Base-by-base conservation (phyloP, 1,140 invertebrate species). In the Glossosoma conforme region DNA sequence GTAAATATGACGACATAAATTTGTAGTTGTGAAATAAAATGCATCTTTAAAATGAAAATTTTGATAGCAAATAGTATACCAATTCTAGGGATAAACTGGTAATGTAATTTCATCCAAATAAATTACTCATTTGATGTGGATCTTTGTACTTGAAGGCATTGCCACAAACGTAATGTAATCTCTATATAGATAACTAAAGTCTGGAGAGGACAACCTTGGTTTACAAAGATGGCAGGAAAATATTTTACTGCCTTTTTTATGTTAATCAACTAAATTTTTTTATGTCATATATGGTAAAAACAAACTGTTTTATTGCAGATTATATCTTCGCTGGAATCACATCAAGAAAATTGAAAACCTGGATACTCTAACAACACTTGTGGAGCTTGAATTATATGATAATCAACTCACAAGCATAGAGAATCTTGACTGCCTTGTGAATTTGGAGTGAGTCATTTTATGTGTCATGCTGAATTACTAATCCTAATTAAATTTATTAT, bases 301-400 rank as follows among this genome's bases (percentile, higher is more conserved):
- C 20, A 25, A 13, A 17, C n/a, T 25, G 8, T 42, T 22, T 20
- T 43, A 37, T 65, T 63, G 20, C 51, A 75, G 73, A 41, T 69
- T 95, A 22, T 93, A 85, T 64, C 76, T 97, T 17, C 81, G 93
- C 35, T 96, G 95, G 87, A 98, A 98, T 74, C 74, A 95, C 1
- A 92, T 98, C 9, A 96, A 89, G 60, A 92, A 90, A 63, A 97
- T 98, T 63, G 91, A 95, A 67, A 93, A 93, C 68, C 65, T 96
- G 15, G 65, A 82, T 47, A 84, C 76, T 1, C 67, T 94, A 5
- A 78, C 73, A 2, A 90, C 82, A 14, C 71, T 97, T 0, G 77
- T 78, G 36, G 93, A 97, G 65, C 67, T 99, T 42, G 96, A 98
- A 62, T 75, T 99, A 1, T 96, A 98, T 68, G 97, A 98, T 70